Base-by-base conservation (phyloP, 2,113 vertebrate genomes). In the Synchiropus splendidus region DNA sequence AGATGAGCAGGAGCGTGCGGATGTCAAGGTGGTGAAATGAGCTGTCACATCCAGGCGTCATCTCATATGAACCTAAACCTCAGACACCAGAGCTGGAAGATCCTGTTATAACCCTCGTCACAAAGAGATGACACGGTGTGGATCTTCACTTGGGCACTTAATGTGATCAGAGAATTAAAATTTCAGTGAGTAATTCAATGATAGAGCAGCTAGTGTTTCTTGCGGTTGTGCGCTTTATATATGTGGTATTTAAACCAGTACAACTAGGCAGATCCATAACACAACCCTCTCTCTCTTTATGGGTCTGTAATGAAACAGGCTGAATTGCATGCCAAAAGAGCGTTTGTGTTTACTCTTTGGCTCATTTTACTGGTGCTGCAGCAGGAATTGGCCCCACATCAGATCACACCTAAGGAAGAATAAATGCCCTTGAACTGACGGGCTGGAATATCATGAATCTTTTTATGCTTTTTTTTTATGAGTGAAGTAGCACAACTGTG, bases 271-370 rank as follows among this genome's bases (percentile, higher is more conserved):
- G 21, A 8, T 27, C 21, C 21, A 27, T 27, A 4, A 8, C n/a
- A n/a, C n/a, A n/a, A n/a, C n/a, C 27, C 40, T 40, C 54, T 35
- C 61, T 65, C 51, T 16, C 9, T 16, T 60, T 27, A 8, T 27
- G 76, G 84, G 84, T 87, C 89, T 87, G 86, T 86, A 87, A 86
- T 84, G 82, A 86, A 85, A 84, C 77, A 68, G 52, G 70, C 78
- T 88, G 85, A 88, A 92, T 88, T 88, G 86, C 65, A 83, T 87
- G 84, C 37, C 61, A 89, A 92, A 82, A 87, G 31, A 79, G 80
- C 86, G 84, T 92, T 91, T 90, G 87, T 79, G 88, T 90, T 90
- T 89, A 90, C 92, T 79, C 86, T 40, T 67, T 68, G 72, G 77
- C 81, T 85, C 80, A 60, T 90, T 92, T 89, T 86, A 86, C 89